Conservation (phyloP, 2,888 invertebrate species). For the Trachelus troglodyta region DNA sequence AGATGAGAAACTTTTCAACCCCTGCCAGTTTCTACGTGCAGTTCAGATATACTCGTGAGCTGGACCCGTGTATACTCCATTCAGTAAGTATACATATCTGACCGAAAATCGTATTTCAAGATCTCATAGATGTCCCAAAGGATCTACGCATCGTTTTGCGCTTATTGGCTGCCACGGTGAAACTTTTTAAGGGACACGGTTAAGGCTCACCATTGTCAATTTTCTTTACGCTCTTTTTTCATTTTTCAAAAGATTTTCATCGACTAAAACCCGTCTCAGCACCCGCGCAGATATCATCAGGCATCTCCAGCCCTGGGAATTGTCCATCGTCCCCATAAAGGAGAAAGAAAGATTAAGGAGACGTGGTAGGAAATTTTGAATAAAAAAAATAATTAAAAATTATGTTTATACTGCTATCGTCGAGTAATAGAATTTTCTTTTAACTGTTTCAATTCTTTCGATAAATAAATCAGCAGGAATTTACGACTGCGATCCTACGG, state of each 20-base stretch:
- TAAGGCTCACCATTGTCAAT: not conserved
- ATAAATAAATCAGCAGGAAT: not conserved
- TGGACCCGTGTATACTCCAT: conserved; percentile 29
- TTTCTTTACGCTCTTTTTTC: not conserved
- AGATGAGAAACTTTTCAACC: conserved; percentile 38
- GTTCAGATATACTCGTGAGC: not conserved
- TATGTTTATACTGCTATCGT: too few species aligned
- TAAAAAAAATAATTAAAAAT: not conserved
- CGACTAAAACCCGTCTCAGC: not conserved
- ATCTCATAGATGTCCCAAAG: conserved; percentile 21
- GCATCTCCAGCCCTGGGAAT: not conserved
- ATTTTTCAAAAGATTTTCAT: not conserved
- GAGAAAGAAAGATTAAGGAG: not conserved
- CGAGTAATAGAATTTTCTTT: not conserved
- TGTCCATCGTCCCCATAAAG: not conserved
- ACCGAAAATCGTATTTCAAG: conserved; percentile 50
- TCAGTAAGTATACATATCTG: conserved; percentile 42
- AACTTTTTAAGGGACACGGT: not conserved
- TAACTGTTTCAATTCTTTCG: not conserved
- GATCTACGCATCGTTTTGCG: not conserved
- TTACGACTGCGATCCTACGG: not conserved
- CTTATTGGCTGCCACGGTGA: not conserved
- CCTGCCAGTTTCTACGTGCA: conserved; percentile 10
- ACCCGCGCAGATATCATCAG: not conserved
- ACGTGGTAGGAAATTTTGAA: not conserved